Base-by-base conservation (phyloP, 1,140 invertebrate species). In the Teleopsis dalmanni region DNA sequence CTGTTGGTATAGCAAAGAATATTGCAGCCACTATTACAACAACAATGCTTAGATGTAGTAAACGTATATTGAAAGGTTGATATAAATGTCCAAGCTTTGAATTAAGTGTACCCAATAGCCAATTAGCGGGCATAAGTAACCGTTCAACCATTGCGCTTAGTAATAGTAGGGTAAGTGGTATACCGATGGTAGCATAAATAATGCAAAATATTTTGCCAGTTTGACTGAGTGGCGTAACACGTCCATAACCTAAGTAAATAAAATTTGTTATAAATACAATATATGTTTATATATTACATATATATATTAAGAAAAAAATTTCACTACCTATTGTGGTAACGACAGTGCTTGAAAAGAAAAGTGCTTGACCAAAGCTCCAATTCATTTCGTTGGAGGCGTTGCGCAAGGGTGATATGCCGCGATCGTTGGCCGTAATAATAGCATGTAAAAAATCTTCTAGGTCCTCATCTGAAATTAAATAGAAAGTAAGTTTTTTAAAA, bases 191-290 rank as follows among this genome's bases (percentile, higher is more conserved):
- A 1, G 88, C 87, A 72, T 88, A 91, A 11, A 88, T 57, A 59
- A 92, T 87, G 71, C 87, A 90, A 73, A 93, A 91, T 35, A 88
- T 71, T 72, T 91, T 91, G 9, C 90, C 89, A 10, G 76, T 80
- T 69, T 84, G 79, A 23, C 86, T 88, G 21, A 88, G 71, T 7
- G 90, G 89, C 1, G 88, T 86, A 23, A 91, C 84, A 63, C 90
- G 85, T 11, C 90, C 90, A 73, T 92, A 92, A 35, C 90, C 88
- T 90, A 25, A 21, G 23, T 18, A 34, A 6, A 13, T 16, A 10
- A 11, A 26, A 25, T 48, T 19, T 16, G 25, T n/a, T 34, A 18
- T 21, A 42, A 42, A 42, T 42, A 18, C 16, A 22, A 31, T n/a
- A n/a, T n/a, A n/a, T n/a, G n/a, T n/a, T n/a, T n/a, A n/a, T n/a